Base-by-base conservation (phyloP, 92 coral and sea anemone genomes). In the Paramuricea clavata region DNA sequence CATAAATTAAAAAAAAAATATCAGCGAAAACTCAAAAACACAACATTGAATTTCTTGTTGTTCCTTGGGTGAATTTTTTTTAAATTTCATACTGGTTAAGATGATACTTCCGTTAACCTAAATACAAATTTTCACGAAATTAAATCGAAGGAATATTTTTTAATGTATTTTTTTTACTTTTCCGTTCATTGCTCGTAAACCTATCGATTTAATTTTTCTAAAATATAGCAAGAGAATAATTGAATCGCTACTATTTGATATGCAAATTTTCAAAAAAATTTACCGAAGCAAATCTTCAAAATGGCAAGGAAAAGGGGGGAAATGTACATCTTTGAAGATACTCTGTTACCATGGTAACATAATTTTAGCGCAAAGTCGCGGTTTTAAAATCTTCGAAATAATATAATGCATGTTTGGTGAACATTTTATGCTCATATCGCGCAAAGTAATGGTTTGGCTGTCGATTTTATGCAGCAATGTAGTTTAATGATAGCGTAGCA, bases 141-240 rank as follows among this genome's bases (percentile, higher is more conserved):
- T 25, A n/a, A n/a, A 57, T 57, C 30, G 65, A 57, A 5, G 13
- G 26, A 57, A 9, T 23, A 5, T 57, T 57, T 57, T 57, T 25
- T 21, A 52, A 52, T 52, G 19, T 15, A 21, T 15, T 3, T 52
- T 15, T 52, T 52, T 15, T 15, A 52, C 73, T n/a, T 65, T n/a
- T 65, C 25, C 25, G 13, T 26, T 4, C 33, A 26, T 65, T 26
- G 34, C 33, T 26, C 33, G 5, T 12, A 68, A 32, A 32, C 30
- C 27, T 68, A 68, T 68, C 74, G 74, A 68, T 68, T 68, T 25
- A 64, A 27, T 68, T 68, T 68, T 68, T 68, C 27, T 17, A 68
- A n/a, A 68, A 68, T 15, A 36, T 17, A 26, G 41, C 41, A 31
- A 17, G 22, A 15, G 42, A 68, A 3, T 68, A 0, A 31, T 36